Conservation (phyloP, 2,113 vertebrate species). For the human region DNA sequence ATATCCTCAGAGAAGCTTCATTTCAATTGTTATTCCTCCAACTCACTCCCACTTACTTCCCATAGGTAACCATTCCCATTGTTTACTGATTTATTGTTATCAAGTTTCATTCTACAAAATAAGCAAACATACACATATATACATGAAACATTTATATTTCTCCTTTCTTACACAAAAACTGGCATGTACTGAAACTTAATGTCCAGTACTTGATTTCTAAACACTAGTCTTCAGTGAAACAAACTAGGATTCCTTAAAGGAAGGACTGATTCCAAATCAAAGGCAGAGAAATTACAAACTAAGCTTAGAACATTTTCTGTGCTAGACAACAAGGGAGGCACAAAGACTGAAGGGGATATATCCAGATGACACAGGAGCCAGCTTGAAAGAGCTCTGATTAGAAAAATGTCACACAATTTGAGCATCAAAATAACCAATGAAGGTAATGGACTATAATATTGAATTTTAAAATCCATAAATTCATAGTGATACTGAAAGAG, state of each 20-base stretch:
- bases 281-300: conserved; percentile 43
- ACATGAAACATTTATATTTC: not conserved
- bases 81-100: not conserved
- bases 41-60: not conserved
- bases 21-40: not conserved
- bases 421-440: conserved; percentile 60
- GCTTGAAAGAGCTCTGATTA: conserved; percentile 55
- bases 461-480: conserved; percentile 57
- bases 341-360: not conserved
- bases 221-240: not conserved
- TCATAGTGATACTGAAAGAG: conserved; percentile 22
- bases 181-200: not conserved
- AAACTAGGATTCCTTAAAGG: not conserved
- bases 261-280: not conserved
- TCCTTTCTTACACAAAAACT: not conserved
- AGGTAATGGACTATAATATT: conserved; percentile 51
- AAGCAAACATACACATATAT: not conserved
- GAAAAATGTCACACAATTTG: conserved; percentile 49
- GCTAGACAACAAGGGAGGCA: conserved; percentile 21
- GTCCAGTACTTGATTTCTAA: conserved; percentile 11
- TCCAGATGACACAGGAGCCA: not conserved
- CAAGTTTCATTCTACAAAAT: conserved; percentile 24
- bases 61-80: not conserved
- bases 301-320: not conserved
- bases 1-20: not conserved